These are phyloP conservation scores for Strigamia transsilvanica DNA, from an alignment of 2,888 invertebrate species.

Conservation along the genomic window DNA sequence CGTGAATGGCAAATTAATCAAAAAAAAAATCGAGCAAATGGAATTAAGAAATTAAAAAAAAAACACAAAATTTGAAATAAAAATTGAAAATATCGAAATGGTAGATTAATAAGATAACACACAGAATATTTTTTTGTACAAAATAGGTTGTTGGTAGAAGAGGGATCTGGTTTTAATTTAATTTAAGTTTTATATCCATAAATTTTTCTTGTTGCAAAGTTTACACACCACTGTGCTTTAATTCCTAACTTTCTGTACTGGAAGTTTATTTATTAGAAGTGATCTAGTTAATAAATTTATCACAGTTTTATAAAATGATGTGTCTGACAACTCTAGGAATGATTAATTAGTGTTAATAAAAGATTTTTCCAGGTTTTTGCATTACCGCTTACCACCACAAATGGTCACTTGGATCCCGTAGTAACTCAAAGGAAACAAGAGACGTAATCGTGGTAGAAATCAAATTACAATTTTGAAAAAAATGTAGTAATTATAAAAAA, in stretches of 20 bases:
- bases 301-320: slow-evolving; percentile 19
- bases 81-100: neutral
- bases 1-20: slow-evolving; percentile 5
- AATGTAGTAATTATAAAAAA: neutral
- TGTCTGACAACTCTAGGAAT: slow-evolving; percentile 17
- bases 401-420: too few species aligned
- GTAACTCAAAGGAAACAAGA: too few species aligned
- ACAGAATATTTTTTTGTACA: slow-evolving; percentile 14
- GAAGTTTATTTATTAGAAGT: slow-evolving; percentile 13
- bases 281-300: slow-evolving; percentile 14
- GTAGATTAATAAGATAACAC: slow-evolving; percentile 14
- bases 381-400: too few species aligned
- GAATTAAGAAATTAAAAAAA: neutral
- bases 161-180: slow-evolving; percentile 10
- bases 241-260: neutral
- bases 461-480: neutral
- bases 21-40: neutral
- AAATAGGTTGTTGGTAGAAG: slow-evolving; percentile 17
- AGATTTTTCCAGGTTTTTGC: neutral
- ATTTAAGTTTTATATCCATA: neutral
- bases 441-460: too few species aligned
- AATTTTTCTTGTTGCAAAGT: slow-evolving; percentile 11
- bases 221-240: slow-evolving; percentile 20
- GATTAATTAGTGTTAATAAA: slow-evolving; percentile 6
- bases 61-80: neutral